phyloP scores from a whole-genome alignment of 2,888 invertebrate species.

The Eristalis intricaria region DNA sequence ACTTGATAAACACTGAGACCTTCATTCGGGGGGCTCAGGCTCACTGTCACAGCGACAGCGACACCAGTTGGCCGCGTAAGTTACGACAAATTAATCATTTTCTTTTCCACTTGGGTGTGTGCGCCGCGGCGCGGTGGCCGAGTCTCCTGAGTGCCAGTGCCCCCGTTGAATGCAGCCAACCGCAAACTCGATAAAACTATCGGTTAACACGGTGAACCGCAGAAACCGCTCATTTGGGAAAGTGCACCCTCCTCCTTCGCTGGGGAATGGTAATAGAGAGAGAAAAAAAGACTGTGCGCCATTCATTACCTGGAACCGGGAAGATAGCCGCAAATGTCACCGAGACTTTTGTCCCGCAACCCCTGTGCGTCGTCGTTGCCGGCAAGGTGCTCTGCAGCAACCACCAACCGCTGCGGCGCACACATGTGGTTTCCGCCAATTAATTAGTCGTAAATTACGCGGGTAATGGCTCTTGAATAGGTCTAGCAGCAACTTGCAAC shows the following conservation, averaged over 20 bases:
- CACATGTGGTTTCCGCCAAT: slow-evolving; percentile 72
- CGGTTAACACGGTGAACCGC: slow-evolving; percentile 65
- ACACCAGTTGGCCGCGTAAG: slow-evolving; percentile 53
- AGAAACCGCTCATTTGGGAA: slow-evolving; percentile 63
- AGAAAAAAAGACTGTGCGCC: slow-evolving; percentile 25
- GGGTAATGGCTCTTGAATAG: slow-evolving; percentile 68
- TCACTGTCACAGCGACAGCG: neutral
- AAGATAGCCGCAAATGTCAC: slow-evolving; percentile 68
- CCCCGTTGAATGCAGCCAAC: slow-evolving; percentile 58
- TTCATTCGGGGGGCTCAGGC: neutral
- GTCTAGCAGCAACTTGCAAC: slow-evolving; percentile 10
- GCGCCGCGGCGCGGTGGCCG: too few species aligned
- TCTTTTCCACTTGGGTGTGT: slow-evolving; percentile 37
- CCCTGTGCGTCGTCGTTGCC: neutral
- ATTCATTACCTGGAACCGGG: slow-evolving; percentile 66
- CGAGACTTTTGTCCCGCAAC: neutral
- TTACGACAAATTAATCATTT: slow-evolving; percentile 66
- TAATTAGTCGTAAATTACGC: slow-evolving; percentile 72
- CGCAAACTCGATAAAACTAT: slow-evolving; percentile 70
- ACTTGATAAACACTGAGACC: slow-evolving; percentile 38
- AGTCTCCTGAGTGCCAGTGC: neutral
- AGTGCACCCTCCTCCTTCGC: slow-evolving; percentile 52
- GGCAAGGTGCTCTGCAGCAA: slow-evolving; percentile 57
- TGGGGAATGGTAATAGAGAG: too few species aligned
- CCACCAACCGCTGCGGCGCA: slow-evolving; percentile 24